Evolutionary conservation across 2,888 invertebrate genomes (phyloP), one percentile per base, ranked within the genome.

Genomic region (Hypsopygia costalis): DNA sequence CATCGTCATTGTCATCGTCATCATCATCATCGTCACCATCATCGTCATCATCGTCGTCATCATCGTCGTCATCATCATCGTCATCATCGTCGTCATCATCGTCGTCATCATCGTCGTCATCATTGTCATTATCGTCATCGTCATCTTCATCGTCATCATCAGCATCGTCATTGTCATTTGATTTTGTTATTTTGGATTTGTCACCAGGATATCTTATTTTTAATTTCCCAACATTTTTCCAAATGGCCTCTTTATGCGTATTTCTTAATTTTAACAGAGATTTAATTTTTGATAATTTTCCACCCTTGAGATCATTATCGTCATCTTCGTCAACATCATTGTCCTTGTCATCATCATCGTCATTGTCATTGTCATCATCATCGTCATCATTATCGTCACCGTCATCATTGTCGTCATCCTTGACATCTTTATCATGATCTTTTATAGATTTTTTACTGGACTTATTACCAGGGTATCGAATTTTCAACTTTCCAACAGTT

Each of bases 41-140:
- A 52, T 85, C 20, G 30, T 81, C 78, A 35, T 82, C 70, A 42
- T 89, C 81, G 34, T 86, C 81, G 27, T 90, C 76, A 31, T 87
- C 76, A 7, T 58, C 52, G 7, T 58, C 55, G 2, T 59, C 51
- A 4, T 60, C 51, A 2, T 62, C 76, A 28, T 82, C 76, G 38
- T 81, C 81, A 33, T 80, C 76, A 6, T 90, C 76, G 22, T 86
- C 75, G 28, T 85, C 79, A 25, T 82, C 60, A 40, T 45, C 27
- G 3, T 44, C 34, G 5, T 41, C 34, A 3, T 43, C 40, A 3
- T 40, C 31, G 3, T 44, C 45, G 7, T 43, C 35, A 6, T 50
- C 40, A 28, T 43, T 34, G 6, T 43, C 31, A 3, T 49, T 42
- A 3, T 43, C 36, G 11, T 46, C 32, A 1, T 36, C 35, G 1